A percentile compares a stretch with the other conserved stretches of the same genome.
Evolutionary conservation across 2,888 invertebrate species (phyloP).

Genomic region (Pandemis heparana): DNA sequence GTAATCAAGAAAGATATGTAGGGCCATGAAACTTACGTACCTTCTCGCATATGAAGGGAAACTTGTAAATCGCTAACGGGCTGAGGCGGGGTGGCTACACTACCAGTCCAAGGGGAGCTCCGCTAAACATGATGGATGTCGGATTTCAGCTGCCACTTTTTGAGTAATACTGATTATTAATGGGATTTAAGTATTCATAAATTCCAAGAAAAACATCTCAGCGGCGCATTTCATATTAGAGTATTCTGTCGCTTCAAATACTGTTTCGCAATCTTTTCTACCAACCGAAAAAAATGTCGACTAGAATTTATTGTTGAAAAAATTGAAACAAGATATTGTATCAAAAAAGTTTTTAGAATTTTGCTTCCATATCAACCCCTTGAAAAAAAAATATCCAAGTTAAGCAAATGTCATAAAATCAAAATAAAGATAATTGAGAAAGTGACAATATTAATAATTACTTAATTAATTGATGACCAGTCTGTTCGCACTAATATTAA

Average conservation of each 20-base stretch:
- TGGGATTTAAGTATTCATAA: slow-evolving; percentile 13
- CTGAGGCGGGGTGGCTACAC: slow-evolving; percentile 43
- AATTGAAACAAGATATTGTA: background rate
- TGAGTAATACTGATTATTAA: slow-evolving; percentile 34
- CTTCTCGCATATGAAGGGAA: slow-evolving; percentile 35
- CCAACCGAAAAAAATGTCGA: background rate
- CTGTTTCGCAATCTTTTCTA: background rate
- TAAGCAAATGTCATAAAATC: no score
- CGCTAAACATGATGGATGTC: slow-evolving; percentile 48
- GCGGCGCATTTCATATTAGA: slow-evolving; percentile 5
- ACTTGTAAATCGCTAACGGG: slow-evolving; percentile 50
- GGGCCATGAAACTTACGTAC: slow-evolving; percentile 34
- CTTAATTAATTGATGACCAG: background rate
- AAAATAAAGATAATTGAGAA: no score
- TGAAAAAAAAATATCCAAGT: no score
- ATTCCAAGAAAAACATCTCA: slow-evolving; percentile 25
- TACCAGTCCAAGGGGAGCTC: slow-evolving; percentile 36
- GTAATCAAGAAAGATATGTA: slow-evolving; percentile 41
- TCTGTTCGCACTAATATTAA: background rate
- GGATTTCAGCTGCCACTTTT: slow-evolving; percentile 38
- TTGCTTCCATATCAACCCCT: no score
- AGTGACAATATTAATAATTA: background rate
- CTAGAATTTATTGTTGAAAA: background rate
- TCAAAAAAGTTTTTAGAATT: no score
- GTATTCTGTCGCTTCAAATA: background rate